Conservation (phyloP, 2,797 vertebrate genomes). For the Melanotaenia parkinsoni region DNA sequence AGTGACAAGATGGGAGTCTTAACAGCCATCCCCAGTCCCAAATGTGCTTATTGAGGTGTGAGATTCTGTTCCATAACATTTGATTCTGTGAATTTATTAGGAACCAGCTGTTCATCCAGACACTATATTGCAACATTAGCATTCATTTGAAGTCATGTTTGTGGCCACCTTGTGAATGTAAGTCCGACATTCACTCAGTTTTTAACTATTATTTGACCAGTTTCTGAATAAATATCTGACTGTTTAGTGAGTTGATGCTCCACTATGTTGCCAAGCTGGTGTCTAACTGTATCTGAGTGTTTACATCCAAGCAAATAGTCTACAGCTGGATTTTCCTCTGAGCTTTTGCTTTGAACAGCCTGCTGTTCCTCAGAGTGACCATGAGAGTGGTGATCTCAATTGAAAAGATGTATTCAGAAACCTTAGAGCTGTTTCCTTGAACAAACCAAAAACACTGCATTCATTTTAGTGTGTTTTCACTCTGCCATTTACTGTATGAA, state of each 20-base stretch:
- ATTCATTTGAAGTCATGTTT: background rate
- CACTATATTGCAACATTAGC: background rate
- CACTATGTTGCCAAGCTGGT: background rate
- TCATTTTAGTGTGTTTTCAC: background rate
- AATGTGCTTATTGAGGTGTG: background rate
- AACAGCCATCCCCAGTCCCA: background rate
- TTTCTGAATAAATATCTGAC: background rate
- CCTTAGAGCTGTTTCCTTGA: background rate
- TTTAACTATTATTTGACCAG: background rate
- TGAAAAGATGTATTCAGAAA: background rate
- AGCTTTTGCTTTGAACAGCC: background rate
- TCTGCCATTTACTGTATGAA: no score
- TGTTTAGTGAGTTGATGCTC: background rate
- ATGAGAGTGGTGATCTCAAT: background rate
- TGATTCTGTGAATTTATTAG: background rate
- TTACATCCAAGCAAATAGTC: background rate
- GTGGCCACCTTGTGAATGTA: background rate
- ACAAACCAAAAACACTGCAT: background rate
- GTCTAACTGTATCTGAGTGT: background rate
- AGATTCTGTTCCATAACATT: background rate
- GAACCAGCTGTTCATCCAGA: background rate
- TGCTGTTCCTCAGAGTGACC: background rate
- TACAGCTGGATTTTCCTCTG: background rate
- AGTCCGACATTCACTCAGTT: background rate
- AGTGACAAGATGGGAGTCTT: background rate